These are phyloP conservation scores for Phalacrocorax aristotelis DNA, from an alignment of 2,113 vertebrate genomes.

Conservation along the genomic window DNA sequence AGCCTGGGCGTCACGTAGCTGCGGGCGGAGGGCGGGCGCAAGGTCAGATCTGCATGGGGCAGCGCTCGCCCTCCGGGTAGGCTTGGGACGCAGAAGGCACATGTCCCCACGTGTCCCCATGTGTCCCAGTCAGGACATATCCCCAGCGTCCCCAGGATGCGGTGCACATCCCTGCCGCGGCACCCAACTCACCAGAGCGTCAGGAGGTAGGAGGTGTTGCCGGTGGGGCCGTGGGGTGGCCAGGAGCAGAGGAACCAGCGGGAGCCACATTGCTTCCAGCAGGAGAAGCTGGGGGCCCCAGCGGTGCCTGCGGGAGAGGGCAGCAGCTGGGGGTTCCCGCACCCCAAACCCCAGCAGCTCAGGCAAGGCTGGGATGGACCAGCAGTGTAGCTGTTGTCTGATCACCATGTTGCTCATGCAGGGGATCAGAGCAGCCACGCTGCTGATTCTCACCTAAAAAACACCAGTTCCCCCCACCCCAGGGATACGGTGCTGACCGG, in stretches of 20 bases:
- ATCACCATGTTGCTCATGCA: fast-evolving
- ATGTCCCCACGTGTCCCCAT: fast-evolving
- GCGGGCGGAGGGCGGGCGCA: fast-evolving
- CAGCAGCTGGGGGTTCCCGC: fast-evolving
- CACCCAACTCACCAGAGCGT: constrained; percentile 59
- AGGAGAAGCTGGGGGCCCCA: background rate
- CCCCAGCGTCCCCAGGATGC: background rate
- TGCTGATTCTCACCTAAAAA: background rate
- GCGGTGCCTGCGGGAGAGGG: background rate
- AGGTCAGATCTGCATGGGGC: background rate
- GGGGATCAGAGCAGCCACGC: background rate
- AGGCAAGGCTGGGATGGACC: background rate
- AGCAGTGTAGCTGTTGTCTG: fast-evolving
- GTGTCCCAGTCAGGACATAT: background rate
- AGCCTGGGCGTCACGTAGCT: fast-evolving
- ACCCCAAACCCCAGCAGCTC: fast-evolving
- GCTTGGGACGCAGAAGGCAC: background rate
- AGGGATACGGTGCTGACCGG: fast-evolving
- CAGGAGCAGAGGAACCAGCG: constrained; percentile 34
- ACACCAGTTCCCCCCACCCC: background rate
- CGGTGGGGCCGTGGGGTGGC: background rate
- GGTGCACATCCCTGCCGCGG: fast-evolving
- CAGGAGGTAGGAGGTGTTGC: constrained; percentile 55
- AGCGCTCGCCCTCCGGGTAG: background rate
- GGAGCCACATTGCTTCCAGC: constrained; percentile 36